Conservation (phyloP, 2,113 vertebrate genomes). For the Vicugna pacos region DNA sequence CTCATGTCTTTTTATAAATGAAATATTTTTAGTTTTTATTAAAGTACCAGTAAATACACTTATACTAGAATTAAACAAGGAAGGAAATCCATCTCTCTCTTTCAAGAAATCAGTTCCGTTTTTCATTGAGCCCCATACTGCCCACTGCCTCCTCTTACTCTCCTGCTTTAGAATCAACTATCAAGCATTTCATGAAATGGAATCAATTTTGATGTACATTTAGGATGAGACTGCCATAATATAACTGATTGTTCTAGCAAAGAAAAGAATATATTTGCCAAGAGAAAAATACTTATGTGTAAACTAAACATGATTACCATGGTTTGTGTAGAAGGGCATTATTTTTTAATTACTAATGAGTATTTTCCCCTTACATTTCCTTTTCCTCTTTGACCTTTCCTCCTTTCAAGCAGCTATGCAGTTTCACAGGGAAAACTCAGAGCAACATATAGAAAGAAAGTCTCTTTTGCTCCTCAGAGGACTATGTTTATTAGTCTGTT, state of each 20-base stretch:
- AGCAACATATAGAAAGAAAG: not conserved
- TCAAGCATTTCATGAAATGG: not conserved
- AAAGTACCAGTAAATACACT: not conserved
- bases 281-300: not conserved
- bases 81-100: not conserved
- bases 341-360: not conserved
- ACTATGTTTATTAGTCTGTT: not conserved
- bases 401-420: not conserved
- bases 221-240: not conserved
- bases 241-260: not conserved
- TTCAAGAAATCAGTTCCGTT: not conserved
- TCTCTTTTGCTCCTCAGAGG: not conserved
- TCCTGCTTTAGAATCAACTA: not conserved
- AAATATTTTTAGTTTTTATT: not conserved
- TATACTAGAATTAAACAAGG: not conserved
- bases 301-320: slow-evolving; percentile 5
- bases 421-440: not conserved
- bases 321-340: not conserved
- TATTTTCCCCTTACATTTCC: not conserved
- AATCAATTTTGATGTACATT: not conserved
- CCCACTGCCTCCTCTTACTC: not conserved
- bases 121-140: not conserved
- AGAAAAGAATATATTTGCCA: slow-evolving; percentile 6
- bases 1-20: not conserved
- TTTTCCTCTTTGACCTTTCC: not conserved